Percentiles rank a stretch among this genome's conserved stretches.
phyloP scores from a whole-genome alignment of 2,797 vertebrate species.

The Sebastolobus altivelis region DNA sequence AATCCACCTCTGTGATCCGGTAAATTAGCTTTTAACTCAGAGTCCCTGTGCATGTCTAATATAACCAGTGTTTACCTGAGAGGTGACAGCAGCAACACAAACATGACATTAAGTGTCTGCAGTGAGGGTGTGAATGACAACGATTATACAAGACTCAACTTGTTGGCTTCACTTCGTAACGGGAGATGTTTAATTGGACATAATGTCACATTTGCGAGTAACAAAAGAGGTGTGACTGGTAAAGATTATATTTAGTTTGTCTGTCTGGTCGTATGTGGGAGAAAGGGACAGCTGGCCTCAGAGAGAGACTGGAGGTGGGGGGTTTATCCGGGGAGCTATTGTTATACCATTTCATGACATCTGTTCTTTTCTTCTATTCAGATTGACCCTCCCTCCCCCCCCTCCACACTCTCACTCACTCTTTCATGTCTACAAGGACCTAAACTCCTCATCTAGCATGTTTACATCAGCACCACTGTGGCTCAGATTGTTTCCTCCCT shows the following conservation, averaged over 20 bases:
- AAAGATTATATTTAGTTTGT: slow-evolving; percentile 4
- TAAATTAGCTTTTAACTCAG: not conserved
- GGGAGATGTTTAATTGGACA: slow-evolving; percentile 2
- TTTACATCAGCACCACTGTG: slow-evolving; percentile 27
- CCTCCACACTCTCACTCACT: not conserved
- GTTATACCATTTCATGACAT: slow-evolving; percentile 69
- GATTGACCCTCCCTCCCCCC: slow-evolving; percentile 1
- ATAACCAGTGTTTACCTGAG: not conserved
- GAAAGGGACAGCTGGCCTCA: slow-evolving; percentile 70
- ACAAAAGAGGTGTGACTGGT: slow-evolving; percentile 5
- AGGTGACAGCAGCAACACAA: not conserved
- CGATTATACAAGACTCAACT: not conserved
- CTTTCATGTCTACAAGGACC: slow-evolving; percentile 4
- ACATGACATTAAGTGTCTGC: not conserved
- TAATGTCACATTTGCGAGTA: not conserved
- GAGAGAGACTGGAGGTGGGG: slow-evolving; percentile 25
- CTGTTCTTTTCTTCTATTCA: slow-evolving; percentile 70
- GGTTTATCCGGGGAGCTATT: slow-evolving; percentile 38
- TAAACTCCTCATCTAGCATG: slow-evolving; percentile 9
- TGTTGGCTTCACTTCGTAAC: not conserved
- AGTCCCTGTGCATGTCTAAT: too few relatives aligned
- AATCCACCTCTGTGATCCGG: not conserved
- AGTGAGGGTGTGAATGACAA: not conserved
- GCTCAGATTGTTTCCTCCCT: slow-evolving; percentile 1
- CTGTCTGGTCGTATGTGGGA: not conserved